phyloP scores from a whole-genome alignment of 2,113 vertebrate genomes.

The Marmota flaviventris region DNA sequence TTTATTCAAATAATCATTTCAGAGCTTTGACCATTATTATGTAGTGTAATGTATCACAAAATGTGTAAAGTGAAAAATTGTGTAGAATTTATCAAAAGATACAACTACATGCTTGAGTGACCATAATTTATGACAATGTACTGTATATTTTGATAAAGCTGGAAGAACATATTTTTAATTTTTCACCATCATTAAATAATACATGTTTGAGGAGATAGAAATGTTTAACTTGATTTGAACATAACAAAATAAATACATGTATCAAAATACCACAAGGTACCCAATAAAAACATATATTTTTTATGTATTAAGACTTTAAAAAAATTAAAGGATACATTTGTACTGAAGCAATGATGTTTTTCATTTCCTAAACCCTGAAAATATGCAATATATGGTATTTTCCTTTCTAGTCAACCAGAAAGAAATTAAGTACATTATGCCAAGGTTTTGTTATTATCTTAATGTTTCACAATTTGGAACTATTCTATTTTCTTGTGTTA shows the following conservation, averaged over 20 bases:
- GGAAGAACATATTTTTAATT: neutral
- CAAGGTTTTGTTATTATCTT: neutral
- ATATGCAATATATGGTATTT: neutral
- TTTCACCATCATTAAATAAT: neutral
- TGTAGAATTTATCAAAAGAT: slow-evolving; percentile 41
- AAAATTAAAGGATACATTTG: neutral
- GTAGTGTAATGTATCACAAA: neutral
- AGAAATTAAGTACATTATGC: neutral
- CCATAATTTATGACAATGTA: neutral
- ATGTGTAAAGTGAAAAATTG: neutral
- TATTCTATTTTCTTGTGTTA: slow-evolving; percentile 6
- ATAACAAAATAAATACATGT: neutral
- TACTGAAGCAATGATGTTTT: neutral
- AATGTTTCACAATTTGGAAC: neutral
- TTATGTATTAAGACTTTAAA: neutral
- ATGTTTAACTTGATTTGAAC: no score
- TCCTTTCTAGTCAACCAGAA: neutral
- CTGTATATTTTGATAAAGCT: neutral
- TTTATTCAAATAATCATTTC: slow-evolving; percentile 5
- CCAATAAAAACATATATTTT: neutral
- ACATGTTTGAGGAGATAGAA: no score
- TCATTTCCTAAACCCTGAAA: neutral
- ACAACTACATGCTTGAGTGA: neutral
- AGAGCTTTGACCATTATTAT: neutral
- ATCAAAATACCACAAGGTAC: neutral